Conservation (phyloP, 2,797 vertebrate genomes). For the Sphenodon punctatus region DNA sequence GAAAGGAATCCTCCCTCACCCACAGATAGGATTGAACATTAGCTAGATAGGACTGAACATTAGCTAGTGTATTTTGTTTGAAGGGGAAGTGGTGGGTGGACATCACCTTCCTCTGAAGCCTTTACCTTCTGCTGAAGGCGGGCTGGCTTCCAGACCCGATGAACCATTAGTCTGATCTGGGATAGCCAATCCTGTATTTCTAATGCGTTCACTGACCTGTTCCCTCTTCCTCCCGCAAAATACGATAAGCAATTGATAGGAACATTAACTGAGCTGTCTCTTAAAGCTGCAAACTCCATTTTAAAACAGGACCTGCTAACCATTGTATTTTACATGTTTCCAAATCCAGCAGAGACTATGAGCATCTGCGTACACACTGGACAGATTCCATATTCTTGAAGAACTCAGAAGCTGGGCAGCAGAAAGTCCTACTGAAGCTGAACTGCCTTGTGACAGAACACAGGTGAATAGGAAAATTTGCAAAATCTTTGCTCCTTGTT, state of each 20-base stretch:
- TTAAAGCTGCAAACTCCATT: background rate
- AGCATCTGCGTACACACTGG: background rate
- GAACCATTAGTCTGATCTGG: background rate
- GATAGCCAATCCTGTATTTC: background rate
- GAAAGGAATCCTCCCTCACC: background rate
- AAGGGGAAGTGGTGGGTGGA: background rate
- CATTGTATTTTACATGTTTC: background rate
- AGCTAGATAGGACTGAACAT: too few relatives aligned
- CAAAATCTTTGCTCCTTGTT: background rate
- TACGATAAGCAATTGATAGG: background rate
- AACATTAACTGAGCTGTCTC: background rate
- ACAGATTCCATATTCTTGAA: background rate
- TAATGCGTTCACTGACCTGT: background rate
- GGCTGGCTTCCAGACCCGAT: accelerated
- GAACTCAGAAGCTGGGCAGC: background rate
- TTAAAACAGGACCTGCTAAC: background rate
- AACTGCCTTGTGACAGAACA: background rate
- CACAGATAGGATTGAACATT: accelerated
- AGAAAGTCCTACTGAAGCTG: background rate
- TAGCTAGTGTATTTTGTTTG: background rate
- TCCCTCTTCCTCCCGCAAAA: background rate
- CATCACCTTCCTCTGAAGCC: background rate
- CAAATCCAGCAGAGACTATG: background rate
- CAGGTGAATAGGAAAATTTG: background rate
- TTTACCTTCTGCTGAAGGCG: background rate